A percentile compares a stretch with the other conserved stretches of the same genome.
phyloP scores from a whole-genome alignment of 2,888 invertebrate species.

The Fabriciana adippe region DNA sequence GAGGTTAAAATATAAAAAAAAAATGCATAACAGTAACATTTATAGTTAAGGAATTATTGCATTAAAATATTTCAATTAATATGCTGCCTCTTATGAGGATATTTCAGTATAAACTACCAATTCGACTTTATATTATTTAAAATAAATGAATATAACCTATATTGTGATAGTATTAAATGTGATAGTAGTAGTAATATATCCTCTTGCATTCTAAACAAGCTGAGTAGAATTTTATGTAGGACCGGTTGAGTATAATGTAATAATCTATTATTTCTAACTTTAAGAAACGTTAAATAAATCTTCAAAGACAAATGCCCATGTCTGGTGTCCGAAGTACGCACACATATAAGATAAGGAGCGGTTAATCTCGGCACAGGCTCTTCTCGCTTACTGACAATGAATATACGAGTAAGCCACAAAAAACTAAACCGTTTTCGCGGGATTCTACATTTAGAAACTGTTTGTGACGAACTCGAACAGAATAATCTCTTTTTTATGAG shows the following conservation, averaged over 20 bases:
- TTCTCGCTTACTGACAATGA: constrained; percentile 28
- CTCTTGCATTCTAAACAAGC: not conserved
- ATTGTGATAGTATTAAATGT: not conserved
- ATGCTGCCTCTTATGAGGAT: too few species aligned
- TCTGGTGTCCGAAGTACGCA: constrained; percentile 13
- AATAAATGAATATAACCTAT: too few species aligned
- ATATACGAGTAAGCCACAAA: constrained; percentile 44
- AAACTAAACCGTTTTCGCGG: constrained; percentile 49
- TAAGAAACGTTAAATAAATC: constrained; percentile 23
- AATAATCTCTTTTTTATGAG: constrained; percentile 51
- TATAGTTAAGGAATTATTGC: too few species aligned
- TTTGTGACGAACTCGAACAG: constrained; percentile 43
- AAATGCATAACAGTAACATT: too few species aligned
- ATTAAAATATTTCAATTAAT: too few species aligned
- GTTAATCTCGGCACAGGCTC: constrained; percentile 32
- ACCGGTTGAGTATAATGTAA: constrained; percentile 4
- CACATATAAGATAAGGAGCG: constrained; percentile 28
- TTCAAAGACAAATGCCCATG: constrained; percentile 20
- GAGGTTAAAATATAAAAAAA: too few species aligned
- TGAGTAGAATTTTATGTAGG: constrained; percentile 13
- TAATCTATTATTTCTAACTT: constrained; percentile 14
- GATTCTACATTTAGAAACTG: constrained; percentile 31
- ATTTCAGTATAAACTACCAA: constrained; percentile 39
- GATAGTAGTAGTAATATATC: too few species aligned
- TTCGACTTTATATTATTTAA: too few species aligned